Evolutionary conservation across 2,113 vertebrate genomes (phyloP), one percentile per base, ranked within the genome.

Genomic region (Atrichornis clamosus): DNA sequence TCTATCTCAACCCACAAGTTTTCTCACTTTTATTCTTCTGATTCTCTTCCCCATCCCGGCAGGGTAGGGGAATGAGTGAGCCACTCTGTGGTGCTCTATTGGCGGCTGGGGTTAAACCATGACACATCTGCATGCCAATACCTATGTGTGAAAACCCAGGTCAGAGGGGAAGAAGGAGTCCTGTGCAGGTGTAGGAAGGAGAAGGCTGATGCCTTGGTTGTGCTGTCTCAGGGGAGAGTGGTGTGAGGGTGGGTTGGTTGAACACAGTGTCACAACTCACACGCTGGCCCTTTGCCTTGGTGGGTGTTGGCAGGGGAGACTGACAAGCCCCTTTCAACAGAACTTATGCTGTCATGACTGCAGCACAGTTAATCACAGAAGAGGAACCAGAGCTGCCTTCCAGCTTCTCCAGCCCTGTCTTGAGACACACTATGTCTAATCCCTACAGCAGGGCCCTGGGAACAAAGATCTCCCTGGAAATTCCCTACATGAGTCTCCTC

Each of bases 231-330:
- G 58, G 13, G 58, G 9, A 64, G 24, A 47, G 32, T 7, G 1
- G 13, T 17, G 19, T 52, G 60, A 87, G 32, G 12, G 32, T 52
- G 52, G 11, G 22, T 35, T 3, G 0, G 41, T 8, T 67, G 33
- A 32, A 33, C 1, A 2, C 10, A 42, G 41, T 0, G 2, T 30
- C 2, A 1, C 46, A 37, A 39, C 64, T 75, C 39, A 26, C 0
- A 0, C 33, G 9, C 11, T 23, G 15, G 6, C 58, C 42, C 50
- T 65, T 65, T 65, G 33, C 65, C 30, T 11, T 44, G 79, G 23
- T 28, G 64, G 33, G 6, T 5, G 1, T 3, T 50, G 81, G 15
- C 56, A 13, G 21, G 59, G 53, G 42, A 84, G 7, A 32, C 27
- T 37, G 17, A 14, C 2, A 23, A 67, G 44, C 24, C 22, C 32